Conservation (phyloP, 1,140 invertebrate genomes). For the Reticulitermes speratus region DNA sequence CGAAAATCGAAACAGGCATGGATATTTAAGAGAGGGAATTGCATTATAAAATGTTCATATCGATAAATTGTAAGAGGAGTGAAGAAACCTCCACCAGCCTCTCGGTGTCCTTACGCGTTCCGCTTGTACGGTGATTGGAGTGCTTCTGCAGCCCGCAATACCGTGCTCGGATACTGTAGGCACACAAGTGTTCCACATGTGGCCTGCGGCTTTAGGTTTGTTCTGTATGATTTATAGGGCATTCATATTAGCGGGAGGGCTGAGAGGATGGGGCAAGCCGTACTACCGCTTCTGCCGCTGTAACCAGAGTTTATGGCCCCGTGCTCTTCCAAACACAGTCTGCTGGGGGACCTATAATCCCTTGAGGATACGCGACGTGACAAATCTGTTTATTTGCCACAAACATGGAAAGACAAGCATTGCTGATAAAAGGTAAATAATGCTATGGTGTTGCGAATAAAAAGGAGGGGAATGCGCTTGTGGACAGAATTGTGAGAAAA, state of each 20-base stretch:
- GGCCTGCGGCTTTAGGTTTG: constrained; percentile 7
- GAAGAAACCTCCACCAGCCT: too few relatives aligned
- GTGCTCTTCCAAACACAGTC: background rate
- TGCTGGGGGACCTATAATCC: background rate
- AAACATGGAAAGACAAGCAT: constrained; percentile 2
- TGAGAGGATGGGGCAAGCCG: background rate
- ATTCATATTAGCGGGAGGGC: background rate
- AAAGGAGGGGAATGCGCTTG: background rate
- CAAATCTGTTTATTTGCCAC: constrained; percentile 18
- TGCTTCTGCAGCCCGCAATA: background rate
- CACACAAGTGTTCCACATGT: background rate
- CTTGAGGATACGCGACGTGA: background rate
- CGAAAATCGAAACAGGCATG: too few relatives aligned
- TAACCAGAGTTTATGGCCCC: background rate
- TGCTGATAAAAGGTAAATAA: constrained; percentile 4
- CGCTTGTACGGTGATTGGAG: background rate
- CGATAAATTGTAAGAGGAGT: too few relatives aligned
- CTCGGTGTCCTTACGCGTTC: background rate
- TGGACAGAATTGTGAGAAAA: background rate
- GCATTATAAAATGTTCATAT: too few relatives aligned
- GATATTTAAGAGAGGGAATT: too few relatives aligned
- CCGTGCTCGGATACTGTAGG: background rate
- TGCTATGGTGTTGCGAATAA: background rate
- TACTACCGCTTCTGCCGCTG: background rate
- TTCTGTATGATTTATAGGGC: background rate